Conservation (phyloP, 2,888 invertebrate genomes). For the Bimastos eiseni region DNA sequence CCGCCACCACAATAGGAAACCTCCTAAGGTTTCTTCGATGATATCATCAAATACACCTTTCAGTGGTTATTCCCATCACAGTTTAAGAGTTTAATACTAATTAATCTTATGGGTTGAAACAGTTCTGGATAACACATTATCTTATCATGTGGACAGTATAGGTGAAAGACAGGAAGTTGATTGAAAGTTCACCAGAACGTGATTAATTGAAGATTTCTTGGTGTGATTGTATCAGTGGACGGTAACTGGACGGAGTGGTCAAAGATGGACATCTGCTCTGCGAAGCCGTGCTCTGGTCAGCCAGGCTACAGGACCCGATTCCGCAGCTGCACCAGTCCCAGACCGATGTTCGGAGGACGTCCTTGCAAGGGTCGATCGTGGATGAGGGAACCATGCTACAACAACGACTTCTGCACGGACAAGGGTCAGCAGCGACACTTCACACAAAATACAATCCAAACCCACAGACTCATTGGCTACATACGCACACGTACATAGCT, state of each 20-base stretch:
- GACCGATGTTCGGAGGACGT: constrained; percentile 51
- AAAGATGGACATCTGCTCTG: constrained; percentile 51
- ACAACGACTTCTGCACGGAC: constrained; percentile 28
- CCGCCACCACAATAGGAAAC: too few species aligned
- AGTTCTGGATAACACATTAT: too few species aligned
- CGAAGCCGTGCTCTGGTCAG: constrained; percentile 48
- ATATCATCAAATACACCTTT: too few species aligned
- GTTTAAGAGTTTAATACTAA: too few species aligned
- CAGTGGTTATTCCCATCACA: too few species aligned
- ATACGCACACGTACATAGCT: not conserved
- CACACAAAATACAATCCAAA: too few species aligned
- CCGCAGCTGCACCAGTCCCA: constrained; percentile 53
- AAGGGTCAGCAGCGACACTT: constrained; percentile 7
- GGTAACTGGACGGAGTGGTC: constrained; percentile 57
- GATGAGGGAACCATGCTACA: constrained; percentile 32
- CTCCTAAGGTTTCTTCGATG: too few species aligned
- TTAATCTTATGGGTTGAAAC: too few species aligned
- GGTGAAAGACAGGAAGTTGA: not conserved
- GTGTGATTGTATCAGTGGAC: constrained; percentile 47
- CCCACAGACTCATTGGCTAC: not conserved
- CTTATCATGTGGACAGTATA: not conserved
- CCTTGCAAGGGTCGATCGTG: constrained; percentile 49
- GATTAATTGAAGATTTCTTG: not conserved
- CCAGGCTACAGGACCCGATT: constrained; percentile 49
- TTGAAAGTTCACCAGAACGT: not conserved